Percentiles rank a stretch among this genome's conserved stretches.
Conservation (phyloP, 2,113 vertebrate species). For the Gopherus evgoodei region DNA sequence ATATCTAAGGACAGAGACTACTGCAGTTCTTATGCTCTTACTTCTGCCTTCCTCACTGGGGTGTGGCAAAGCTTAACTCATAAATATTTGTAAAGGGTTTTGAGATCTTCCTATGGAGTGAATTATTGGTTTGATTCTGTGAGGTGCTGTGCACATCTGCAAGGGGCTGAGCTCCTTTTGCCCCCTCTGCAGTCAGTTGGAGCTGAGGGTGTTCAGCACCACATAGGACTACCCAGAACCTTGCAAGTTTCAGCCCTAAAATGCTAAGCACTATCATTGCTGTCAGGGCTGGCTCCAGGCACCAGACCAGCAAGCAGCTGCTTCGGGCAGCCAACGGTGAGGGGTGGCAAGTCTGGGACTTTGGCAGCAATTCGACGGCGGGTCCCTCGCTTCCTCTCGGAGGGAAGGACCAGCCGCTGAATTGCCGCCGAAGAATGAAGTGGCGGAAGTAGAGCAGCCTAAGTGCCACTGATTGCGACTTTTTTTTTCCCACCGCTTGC, state of each 20-base stretch:
- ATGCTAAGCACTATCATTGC: neutral
- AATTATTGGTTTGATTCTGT: no score
- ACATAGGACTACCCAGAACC: neutral
- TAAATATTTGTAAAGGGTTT: neutral
- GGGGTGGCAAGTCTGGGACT: no score
- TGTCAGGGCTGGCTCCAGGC: neutral
- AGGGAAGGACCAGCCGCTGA: no score
- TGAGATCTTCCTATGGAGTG: neutral
- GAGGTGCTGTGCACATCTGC: neutral
- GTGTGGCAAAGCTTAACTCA: neutral
- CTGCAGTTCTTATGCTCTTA: neutral
- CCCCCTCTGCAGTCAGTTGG: neutral
- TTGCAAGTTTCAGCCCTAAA: neutral
- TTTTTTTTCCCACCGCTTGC: no score
- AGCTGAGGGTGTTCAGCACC: neutral
- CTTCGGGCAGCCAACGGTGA: no score
- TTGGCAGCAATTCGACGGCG: no score
- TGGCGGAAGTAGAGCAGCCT: no score
- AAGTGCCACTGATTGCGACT: no score
- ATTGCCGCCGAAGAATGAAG: no score
- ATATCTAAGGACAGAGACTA: neutral
- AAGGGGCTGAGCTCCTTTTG: neutral
- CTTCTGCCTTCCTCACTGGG: no score
- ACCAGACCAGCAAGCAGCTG: no score
- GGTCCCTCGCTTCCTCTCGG: no score